These are phyloP conservation scores for Cantharis rufa DNA, from an alignment of 2,888 invertebrate species.

Conservation along the genomic window DNA sequence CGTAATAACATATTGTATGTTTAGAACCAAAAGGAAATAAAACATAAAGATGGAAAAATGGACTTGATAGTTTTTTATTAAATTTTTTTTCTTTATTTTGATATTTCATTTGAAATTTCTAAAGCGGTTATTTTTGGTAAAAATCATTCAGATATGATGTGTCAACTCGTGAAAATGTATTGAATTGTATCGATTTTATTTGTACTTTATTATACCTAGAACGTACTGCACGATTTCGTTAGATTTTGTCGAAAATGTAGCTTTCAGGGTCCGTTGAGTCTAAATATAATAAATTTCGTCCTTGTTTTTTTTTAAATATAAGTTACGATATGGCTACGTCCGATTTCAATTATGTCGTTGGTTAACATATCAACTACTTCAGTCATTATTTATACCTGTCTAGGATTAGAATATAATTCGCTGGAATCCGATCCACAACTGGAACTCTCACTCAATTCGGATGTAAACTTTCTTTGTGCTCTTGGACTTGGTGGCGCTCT, in stretches of 20 bases:
- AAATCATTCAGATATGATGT: background rate
- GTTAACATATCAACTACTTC: background rate
- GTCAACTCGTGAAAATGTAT: background rate
- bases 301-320: too few species aligned
- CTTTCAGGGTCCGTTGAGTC: background rate
- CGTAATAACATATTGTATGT: too few species aligned
- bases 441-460: conserved; percentile 71
- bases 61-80: background rate
- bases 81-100: background rate
- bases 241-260: background rate
- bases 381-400: conserved; percentile 47
- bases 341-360: background rate
- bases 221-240: background rate
- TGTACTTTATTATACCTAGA: background rate
- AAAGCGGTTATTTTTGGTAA: background rate
- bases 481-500: conserved; percentile 67
- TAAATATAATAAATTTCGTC: background rate
- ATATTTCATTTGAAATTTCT: background rate
- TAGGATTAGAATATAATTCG: conserved; percentile 57
- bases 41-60: background rate
- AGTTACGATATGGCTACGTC: background rate
- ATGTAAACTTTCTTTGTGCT: conserved; percentile 66
- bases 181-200: background rate
- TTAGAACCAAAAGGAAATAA: background rate
- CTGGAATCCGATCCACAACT: conserved; percentile 72